Conservation (phyloP, 2,888 invertebrate genomes). For the Tenthredo amoena region DNA sequence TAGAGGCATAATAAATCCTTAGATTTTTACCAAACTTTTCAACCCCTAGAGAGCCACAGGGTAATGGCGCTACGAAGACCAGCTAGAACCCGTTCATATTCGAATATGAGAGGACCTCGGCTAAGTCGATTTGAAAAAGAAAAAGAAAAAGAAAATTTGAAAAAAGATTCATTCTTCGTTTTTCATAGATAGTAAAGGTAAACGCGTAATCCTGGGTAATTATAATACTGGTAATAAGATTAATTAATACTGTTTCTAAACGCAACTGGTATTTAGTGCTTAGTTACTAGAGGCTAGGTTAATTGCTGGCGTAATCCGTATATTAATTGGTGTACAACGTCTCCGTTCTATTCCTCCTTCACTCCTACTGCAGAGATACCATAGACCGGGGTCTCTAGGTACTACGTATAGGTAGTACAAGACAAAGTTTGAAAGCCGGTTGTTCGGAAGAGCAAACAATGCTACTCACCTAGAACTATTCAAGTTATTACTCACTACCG, state of each 20-base stretch:
- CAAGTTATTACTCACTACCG: slow-evolving; percentile 71
- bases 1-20: slow-evolving; percentile 42
- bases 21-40: slow-evolving; percentile 44
- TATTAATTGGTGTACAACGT: slow-evolving; percentile 62
- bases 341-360: neutral
- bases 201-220: neutral
- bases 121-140: neutral
- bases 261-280: slow-evolving; percentile 41
- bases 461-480: slow-evolving; percentile 65
- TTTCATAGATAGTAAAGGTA: neutral
- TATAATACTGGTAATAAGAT: neutral
- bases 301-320: slow-evolving; percentile 64
- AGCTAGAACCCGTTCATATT: neutral
- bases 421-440: slow-evolving; percentile 1
- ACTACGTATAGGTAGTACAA: neutral
- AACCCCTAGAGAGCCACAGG: slow-evolving; percentile 4
- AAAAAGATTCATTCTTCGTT: neutral
- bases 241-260: slow-evolving; percentile 37
- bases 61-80: slow-evolving; percentile 3
- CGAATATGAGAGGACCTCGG: neutral
- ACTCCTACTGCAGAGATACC: neutral
- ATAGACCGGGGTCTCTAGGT: neutral
- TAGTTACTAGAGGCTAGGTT: slow-evolving; percentile 48
- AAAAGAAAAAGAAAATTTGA: neutral
- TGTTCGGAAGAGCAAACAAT: slow-evolving; percentile 59